Evolutionary conservation across 2,888 invertebrate species (phyloP), one percentile per base, ranked within the genome.

Genomic region (Scaptomyza caliginosa): DNA sequence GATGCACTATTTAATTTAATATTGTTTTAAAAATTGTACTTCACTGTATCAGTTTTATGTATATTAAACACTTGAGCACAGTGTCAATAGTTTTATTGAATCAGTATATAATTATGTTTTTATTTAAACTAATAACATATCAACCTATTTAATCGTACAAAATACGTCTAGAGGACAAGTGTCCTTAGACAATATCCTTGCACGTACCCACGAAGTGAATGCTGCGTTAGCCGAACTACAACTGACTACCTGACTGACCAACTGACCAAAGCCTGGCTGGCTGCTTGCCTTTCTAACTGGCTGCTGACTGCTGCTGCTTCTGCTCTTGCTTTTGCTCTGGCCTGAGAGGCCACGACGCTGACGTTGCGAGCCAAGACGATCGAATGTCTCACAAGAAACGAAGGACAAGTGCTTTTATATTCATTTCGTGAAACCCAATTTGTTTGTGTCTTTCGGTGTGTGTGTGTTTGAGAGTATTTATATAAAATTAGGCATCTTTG

Each of bases 301-400:
- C 64, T 64, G 54, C 60, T 62, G 54, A 21, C 34, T 36, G 36
- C 50, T 34, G 16, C 43, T 45, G 19, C 54, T 67, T 34, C 23
- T 45, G 46, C 54, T 45, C 26, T 45, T 56, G 59, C 62, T 64
- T 40, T 56, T 77, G 60, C 62, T 64, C 43, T 59, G 48, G 74
- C 59, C 60, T 43, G 40, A 59, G 66, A 62, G 67, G 56, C 72
- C 58, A 72, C 76, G 77, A 74, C 57, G 58, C 73, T 63, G 50
- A 75, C 74, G 69, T 66, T 74, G 70, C 71, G 63, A 76, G 70
- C 72, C 75, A 85, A 87, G 87, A 87, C 88, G 76, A 77, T 83
- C 66, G 85, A 90, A 89, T 90, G 90, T 90, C 90, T 90, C 90
- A 77, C 83, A 90, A 90, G 90, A 87, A 89, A 86, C 80, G 83